These are phyloP conservation scores for Gorsachius goisagi DNA, from an alignment of 2,113 vertebrate species.

Conservation along the genomic window DNA sequence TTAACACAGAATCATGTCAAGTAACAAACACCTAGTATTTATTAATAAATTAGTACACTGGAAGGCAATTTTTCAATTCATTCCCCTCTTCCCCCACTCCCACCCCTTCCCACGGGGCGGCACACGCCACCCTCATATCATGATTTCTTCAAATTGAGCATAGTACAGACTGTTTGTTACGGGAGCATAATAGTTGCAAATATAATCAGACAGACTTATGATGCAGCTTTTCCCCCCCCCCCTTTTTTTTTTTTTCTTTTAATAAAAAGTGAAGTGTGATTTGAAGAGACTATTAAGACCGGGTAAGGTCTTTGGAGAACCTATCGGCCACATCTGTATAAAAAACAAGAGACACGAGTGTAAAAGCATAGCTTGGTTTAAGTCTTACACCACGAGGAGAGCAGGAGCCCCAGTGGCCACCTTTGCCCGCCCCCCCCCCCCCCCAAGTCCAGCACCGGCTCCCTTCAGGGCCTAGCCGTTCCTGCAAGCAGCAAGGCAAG, in stretches of 20 bases:
- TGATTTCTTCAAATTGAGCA: constrained; percentile 45
- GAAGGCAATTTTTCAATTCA: constrained; percentile 79
- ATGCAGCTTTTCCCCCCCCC: constrained; percentile 59
- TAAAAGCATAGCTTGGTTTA: constrained; percentile 73
- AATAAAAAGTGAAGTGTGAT: constrained; percentile 73
- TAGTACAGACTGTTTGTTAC: constrained; percentile 56
- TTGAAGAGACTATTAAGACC: constrained; percentile 64
- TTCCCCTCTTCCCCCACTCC: constrained; percentile 43
- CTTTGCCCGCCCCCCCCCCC: too few relatives aligned
- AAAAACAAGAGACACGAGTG: constrained; percentile 66
- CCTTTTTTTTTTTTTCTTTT: background rate
- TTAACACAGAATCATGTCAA: constrained; percentile 52
- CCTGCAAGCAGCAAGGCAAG: constrained; percentile 43
- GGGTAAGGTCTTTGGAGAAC: constrained; percentile 28
- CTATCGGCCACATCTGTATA: constrained; percentile 65
- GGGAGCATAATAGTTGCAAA: constrained; percentile 71
- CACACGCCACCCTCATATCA: background rate
- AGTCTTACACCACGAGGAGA: constrained; percentile 56
- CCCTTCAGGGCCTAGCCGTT: background rate
- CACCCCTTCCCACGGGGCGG: constrained; percentile 44
- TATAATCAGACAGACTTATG: constrained; percentile 73
- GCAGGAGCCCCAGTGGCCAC: background rate
- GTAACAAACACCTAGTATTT: constrained; percentile 85
- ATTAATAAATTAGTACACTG: constrained; percentile 86
- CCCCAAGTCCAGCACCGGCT: constrained; percentile 54